Conservation (phyloP, 2,797 vertebrate genomes). For the Odontamblyopus rebecca region DNA sequence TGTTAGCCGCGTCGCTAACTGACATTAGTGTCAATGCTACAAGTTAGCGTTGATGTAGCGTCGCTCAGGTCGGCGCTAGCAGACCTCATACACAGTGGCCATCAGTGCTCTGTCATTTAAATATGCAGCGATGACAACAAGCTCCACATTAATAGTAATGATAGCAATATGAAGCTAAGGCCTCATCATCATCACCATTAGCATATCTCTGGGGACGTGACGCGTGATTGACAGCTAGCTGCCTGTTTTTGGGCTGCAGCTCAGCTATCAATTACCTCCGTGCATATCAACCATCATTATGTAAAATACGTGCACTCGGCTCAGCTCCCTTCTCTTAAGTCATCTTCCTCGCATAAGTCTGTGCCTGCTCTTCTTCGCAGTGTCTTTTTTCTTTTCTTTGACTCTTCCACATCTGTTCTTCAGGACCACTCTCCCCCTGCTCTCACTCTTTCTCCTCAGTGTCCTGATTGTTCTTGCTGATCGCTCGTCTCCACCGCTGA, state of each 20-base stretch:
- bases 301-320: conserved; percentile 91
- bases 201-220: conserved; percentile 78
- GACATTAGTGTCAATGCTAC: conserved; percentile 38
- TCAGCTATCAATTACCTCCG: conserved; percentile 95
- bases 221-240: conserved; percentile 78
- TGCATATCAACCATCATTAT: conserved; percentile 96
- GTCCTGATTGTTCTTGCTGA: conserved; percentile 26
- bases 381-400: conserved; percentile 57
- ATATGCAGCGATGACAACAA: conserved; percentile 73
- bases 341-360: conserved; percentile 67
- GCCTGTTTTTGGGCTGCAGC: conserved; percentile 78
- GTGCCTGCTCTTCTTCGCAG: conserved; percentile 27
- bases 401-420: conserved; percentile 20
- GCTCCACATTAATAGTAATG: conserved; percentile 77
- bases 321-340: conserved; percentile 71
- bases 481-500: conserved; percentile 13
- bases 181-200: conserved; percentile 78
- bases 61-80: conserved; percentile 27
- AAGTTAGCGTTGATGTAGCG: conserved; percentile 54
- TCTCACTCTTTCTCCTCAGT: conserved; percentile 27
- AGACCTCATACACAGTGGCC: conserved; percentile 41
- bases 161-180: conserved; percentile 71
- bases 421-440: conserved; percentile 28
- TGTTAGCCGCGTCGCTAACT: conserved; percentile 32
- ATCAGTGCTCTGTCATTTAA: conserved; percentile 60